Evolutionary conservation across 2,797 vertebrate genomes (phyloP), one percentile per base, ranked within the genome.

Genomic region (Rallus crepitans): DNA sequence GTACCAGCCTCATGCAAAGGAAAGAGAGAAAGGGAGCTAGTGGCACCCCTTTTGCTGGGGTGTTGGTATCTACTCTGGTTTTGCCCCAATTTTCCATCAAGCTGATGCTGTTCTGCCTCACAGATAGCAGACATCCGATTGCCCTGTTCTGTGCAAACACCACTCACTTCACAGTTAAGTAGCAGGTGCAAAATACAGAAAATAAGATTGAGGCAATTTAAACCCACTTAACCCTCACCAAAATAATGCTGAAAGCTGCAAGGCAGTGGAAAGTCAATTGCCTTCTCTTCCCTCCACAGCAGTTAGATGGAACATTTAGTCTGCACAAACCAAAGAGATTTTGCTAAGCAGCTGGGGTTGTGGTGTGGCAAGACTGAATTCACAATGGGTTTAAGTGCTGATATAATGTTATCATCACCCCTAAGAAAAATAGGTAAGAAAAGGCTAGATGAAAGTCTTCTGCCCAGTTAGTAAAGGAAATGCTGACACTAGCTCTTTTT

Each of bases 51-150:
- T 48, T 39, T 23, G 15, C 17, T 23, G 21, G 8, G 8, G 35
- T 12, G 52, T 4, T 2, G 2, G 6, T 27, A 20, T 8, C 50
- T 37, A 2, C 40, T 53, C 21, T 15, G 13, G 2, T 14, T 91
- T 68, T 50, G 23, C 31, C 33, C 61, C 40, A 68, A 18, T 28
- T 28, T 21, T 1, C 39, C 3, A 40, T 8, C 3, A 87, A 80
- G 25, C 12, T 11, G 47, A 48, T 23, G 47, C 21, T 23, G 13
- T 61, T 23, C 59, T 68, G 35, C 17, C 18, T 13, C 48, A 60
- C 18, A 4, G 15, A 42, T 0, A 71, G 31, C 37, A 0, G 4
- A 37, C 0, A 0, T 35, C 40, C 1, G 2, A 45, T 18, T 20
- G 37, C 6, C 3, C 25, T 12, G 5, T 40, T 78, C 7, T 65